Evolutionary conservation across 2,888 invertebrate genomes (phyloP), one percentile per base, ranked within the genome.

Genomic region (Xanthostigma xanthostigma): DNA sequence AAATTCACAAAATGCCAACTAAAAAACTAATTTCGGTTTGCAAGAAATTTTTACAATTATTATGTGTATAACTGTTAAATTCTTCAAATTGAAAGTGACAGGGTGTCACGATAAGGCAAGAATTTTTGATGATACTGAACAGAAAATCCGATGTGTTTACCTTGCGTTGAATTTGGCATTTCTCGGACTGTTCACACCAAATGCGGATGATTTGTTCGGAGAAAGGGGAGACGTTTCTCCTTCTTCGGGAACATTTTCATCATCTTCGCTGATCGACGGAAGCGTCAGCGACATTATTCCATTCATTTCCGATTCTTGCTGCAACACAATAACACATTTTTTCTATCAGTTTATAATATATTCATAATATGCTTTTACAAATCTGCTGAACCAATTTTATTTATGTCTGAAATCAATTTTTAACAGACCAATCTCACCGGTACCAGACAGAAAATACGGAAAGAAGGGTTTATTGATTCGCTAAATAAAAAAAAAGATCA

Each of bases 191-290:
- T 60, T 60, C 5, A 58, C 56, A 45, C 64, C 71, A 45, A 76
- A 73, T 45, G 76, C 63, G 1, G 81, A 79, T 17, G 78, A 74
- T 60, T 64, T 70, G 59, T 75, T 81, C 48, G 75, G 81, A 33
- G 78, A 82, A 44, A 79, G 76, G 1, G 79, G 73, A 6, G 79
- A 77, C 9, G 74, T 73, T 59, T 74, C 72, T 35, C 81, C 79
- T 50, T 89, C 89, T 36, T 85, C 84, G 33, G 81, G 82, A 27
- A 72, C 67, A 59, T 90, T 90, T 65, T 92, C 94, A 61, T 94
- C 94, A 57, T 94, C 94, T 66, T 95, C 94, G 50, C 92, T 92
- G 62, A 95, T 95, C 37, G 93, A 93, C 3, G 94, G 94, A 41
- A 91, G 68, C 1, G 89, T 88, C 54, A 92, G 68, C 2, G 89